These are phyloP conservation scores for Rhamnusium bicolor DNA, from an alignment of 2,888 invertebrate genomes.

Conservation along the genomic window DNA sequence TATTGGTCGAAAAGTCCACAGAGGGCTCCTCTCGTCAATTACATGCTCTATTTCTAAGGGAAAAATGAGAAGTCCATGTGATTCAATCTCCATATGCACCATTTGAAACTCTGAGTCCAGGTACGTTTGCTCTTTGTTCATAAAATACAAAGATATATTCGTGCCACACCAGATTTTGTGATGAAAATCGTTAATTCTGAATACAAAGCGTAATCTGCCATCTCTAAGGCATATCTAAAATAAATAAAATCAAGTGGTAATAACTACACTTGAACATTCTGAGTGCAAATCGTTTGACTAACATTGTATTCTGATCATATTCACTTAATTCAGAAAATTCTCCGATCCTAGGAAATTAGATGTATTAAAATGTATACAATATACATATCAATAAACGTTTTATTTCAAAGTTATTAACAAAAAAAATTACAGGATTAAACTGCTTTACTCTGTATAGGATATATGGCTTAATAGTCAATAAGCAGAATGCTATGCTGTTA, in stretches of 20 bases:
- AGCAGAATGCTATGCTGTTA: no score
- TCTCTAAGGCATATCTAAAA: constrained; percentile 63
- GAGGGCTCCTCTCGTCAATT: constrained; percentile 84
- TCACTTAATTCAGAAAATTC: no score
- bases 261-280: no score
- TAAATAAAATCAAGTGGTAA: not conserved
- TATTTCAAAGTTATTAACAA: no score
- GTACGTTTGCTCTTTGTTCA: constrained; percentile 78
- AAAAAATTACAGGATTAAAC: no score
- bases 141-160: constrained; percentile 80
- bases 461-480: no score
- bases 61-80: constrained; percentile 83
- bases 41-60: constrained; percentile 89
- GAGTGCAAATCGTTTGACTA: no score
- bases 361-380: no score
- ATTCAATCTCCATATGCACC: constrained; percentile 78
- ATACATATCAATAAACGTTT: no score
- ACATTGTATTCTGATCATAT: no score
- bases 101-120: constrained; percentile 80
- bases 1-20: constrained; percentile 83
- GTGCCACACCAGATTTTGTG: constrained; percentile 73
- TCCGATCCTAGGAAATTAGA: no score
- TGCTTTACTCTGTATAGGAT: no score
- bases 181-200: constrained; percentile 85
- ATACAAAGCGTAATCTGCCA: constrained; percentile 83